These are phyloP conservation scores for Oopsacas minuta DNA, from an alignment of 37 sponge, comb jelly and placozoan species.

Conservation along the genomic window DNA sequence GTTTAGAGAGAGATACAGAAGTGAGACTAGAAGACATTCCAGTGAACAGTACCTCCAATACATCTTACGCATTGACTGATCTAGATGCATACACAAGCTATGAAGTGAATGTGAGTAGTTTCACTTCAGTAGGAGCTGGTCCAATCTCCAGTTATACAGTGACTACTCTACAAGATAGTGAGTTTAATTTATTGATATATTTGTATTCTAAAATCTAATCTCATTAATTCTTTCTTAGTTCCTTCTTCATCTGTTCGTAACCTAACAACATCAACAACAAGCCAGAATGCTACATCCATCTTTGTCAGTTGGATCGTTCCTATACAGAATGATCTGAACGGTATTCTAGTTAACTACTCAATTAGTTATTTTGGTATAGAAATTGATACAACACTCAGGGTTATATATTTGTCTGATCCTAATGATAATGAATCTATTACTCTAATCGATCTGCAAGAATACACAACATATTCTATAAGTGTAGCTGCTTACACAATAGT, in stretches of 20 bases:
- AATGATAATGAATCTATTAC: background rate
- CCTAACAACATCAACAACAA: background rate
- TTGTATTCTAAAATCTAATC: background rate
- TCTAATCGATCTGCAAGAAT: background rate
- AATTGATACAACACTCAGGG: background rate
- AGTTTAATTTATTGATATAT: background rate
- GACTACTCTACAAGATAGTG: background rate
- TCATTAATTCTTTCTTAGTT: background rate
- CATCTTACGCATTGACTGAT: background rate
- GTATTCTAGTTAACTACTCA: background rate
- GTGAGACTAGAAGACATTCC: background rate
- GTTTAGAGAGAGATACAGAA: background rate
- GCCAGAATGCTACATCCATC: background rate
- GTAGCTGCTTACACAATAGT: background rate
- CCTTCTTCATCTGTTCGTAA: constrained; percentile 10
- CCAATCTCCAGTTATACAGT: background rate
- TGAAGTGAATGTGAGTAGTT: background rate
- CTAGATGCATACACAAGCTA: background rate
- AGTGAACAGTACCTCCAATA: background rate
- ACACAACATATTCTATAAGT: background rate
- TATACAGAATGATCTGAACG: background rate
- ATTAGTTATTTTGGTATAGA: background rate
- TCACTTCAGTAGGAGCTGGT: background rate
- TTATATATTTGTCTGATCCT: background rate
- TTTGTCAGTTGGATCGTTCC: background rate